A percentile compares a stretch with the other conserved stretches of the same genome.
phyloP scores from a whole-genome alignment of 2,113 vertebrate genomes.

The Stercorarius parasiticus region DNA sequence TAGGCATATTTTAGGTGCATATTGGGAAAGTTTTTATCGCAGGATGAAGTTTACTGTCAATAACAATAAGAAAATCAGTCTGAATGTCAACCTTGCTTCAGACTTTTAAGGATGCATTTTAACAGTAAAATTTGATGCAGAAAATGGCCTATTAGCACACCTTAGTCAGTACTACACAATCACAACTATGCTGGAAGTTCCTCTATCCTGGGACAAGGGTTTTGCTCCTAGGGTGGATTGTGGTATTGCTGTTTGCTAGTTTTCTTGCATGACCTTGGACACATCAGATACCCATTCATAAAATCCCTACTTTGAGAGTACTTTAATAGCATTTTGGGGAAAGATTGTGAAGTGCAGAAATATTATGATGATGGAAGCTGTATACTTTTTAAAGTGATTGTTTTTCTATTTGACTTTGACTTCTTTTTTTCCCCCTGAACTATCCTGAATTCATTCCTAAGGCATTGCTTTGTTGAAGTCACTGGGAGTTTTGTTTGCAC shows the following conservation, averaged over 20 bases:
- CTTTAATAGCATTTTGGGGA: background rate
- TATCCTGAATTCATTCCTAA: background rate
- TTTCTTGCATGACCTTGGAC: background rate
- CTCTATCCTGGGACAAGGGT: background rate
- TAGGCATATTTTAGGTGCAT: background rate
- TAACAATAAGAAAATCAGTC: background rate
- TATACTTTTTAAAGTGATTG: background rate
- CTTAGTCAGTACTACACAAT: background rate
- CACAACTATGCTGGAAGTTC: background rate
- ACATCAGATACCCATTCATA: background rate
- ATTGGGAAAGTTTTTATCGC: background rate
- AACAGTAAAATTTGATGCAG: background rate
- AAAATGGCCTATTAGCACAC: background rate
- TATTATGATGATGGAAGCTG: background rate
- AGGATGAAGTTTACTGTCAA: background rate
- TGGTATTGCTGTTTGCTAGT: background rate
- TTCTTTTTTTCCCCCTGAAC: background rate
- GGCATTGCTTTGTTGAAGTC: background rate
- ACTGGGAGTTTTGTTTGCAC: background rate
- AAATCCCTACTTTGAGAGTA: background rate
- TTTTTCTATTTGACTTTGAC: conserved; percentile 15
- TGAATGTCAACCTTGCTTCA: background rate
- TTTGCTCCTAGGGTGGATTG: background rate
- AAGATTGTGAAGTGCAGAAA: background rate
- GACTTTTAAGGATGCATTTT: background rate